A percentile compares a stretch with the other conserved stretches of the same genome.
phyloP scores from a whole-genome alignment of 2,888 invertebrate genomes.

The Drosophila ustulata region DNA sequence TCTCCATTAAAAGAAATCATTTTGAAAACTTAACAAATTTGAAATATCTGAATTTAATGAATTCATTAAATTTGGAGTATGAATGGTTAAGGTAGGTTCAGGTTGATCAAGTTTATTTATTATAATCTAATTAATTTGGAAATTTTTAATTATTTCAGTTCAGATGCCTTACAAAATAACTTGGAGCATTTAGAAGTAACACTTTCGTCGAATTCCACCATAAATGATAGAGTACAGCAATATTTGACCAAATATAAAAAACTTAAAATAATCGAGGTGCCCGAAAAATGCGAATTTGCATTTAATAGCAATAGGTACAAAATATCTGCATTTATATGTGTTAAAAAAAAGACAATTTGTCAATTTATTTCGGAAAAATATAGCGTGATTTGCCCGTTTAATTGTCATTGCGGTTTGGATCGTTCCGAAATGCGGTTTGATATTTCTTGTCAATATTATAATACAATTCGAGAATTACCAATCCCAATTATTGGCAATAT shows the following conservation, averaged over 20 bases:
- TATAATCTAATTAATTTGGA: no score
- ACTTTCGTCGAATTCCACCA: no score
- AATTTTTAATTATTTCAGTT: not conserved
- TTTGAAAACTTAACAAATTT: constrained; percentile 2
- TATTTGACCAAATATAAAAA: not conserved
- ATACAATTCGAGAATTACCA: not conserved
- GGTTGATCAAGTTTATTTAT: no score
- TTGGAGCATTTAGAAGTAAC: not conserved
- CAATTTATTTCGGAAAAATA: not conserved
- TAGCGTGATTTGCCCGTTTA: not conserved
- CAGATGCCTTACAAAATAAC: not conserved
- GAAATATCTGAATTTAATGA: not conserved
- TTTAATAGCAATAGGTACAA: not conserved
- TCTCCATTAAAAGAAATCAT: not conserved
- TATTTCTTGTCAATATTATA: not conserved
- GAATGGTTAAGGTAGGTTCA: no score
- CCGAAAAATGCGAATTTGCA: no score
- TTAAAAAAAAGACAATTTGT: not conserved
- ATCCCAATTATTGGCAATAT: constrained; percentile 2
- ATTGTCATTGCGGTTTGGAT: not conserved
- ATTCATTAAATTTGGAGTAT: no score
- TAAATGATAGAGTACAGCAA: not conserved
- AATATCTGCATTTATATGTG: constrained; percentile 8
- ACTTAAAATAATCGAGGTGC: not conserved
- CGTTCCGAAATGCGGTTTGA: not conserved